Base-by-base conservation (phyloP, 1,140 invertebrate genomes). In the Anastrepha ludens region DNA sequence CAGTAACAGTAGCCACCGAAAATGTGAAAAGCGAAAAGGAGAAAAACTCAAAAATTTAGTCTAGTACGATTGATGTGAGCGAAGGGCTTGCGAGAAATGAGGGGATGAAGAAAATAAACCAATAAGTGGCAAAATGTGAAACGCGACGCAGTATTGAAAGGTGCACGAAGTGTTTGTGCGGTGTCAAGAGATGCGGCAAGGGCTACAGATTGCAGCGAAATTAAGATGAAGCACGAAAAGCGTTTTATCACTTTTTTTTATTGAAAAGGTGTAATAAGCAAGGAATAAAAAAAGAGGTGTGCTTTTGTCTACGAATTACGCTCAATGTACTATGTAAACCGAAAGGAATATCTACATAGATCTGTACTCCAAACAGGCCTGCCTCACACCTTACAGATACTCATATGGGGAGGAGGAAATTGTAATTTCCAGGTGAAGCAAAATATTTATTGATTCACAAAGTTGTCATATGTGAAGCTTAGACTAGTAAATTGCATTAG, bases 141-240 rank as follows among this genome's bases (percentile, higher is more conserved):
- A 4, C 15, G 7, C 44, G 44, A 47, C n/a, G 44, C 70, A 74
- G 15, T 74, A 74, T 47, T 11, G 70, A 74, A 74, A 39, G 47
- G 39, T 41, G 5, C 5, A n/a, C 7, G 39, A 47, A 44, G 47
- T 6, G 8, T 81, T 81, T 50, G 74, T 50, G 74, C 2, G n/a
- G 7, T 58, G 44, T 11, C 41, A 17, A 74, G 29, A 29, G 9
- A 13, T 7, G 74, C 3, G n/a, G 47, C n/a, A 55, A 81, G 47
- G 9, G 47, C 50, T 50, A 20, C 47, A 50, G 74, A 81, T 70
- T 74, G 70, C 17, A 44, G 44, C 15, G 44, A 47, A 74, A 74
- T 81, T 81, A 41, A 81, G 74, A 81, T 81, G 74, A 81, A 81
- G 74, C 74, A 81, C 74, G 74, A 81, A 81, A 55, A 81, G 20